phyloP scores from a whole-genome alignment of 2,797 vertebrate species.

The Odontamblyopus rebecca region DNA sequence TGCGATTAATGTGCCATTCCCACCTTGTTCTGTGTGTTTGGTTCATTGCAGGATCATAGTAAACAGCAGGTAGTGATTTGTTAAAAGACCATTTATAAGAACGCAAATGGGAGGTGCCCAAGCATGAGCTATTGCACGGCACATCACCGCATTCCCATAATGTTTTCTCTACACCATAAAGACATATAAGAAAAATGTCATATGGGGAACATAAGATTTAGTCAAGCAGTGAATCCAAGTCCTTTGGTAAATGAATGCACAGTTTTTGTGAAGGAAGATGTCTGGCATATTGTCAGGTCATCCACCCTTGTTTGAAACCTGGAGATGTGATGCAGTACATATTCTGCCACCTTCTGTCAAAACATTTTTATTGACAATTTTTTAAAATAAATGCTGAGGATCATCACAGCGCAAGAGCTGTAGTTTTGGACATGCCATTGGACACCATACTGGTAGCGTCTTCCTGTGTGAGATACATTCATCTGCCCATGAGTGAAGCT shows the following conservation, averaged over 20 bases:
- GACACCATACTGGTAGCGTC: neutral
- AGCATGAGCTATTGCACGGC: neutral
- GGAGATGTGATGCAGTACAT: neutral
- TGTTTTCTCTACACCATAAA: neutral
- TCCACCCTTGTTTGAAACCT: neutral
- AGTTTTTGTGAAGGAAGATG: too few relatives aligned
- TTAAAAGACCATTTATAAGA: conserved; percentile 17
- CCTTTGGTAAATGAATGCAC: too few relatives aligned
- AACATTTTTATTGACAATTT: neutral
- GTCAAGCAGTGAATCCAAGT: too few relatives aligned
- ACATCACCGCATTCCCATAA: neutral
- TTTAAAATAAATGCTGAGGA: neutral
- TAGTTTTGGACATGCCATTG: neutral
- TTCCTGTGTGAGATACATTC: neutral
- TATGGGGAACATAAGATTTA: neutral
- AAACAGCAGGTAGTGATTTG: conserved; percentile 7
- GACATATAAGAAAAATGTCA: neutral
- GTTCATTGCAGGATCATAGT: conserved; percentile 12
- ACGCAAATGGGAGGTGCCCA: neutral
- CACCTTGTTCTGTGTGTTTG: neutral
- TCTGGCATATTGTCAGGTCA: neutral
- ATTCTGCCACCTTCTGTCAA: neutral
- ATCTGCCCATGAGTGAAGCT: neutral
- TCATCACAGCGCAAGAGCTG: neutral
- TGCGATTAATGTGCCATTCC: conserved; percentile 12